Evolutionary conservation across 2,797 vertebrate species (phyloP), one percentile per base, ranked within the genome.

Genomic region (Paguma larvata): DNA sequence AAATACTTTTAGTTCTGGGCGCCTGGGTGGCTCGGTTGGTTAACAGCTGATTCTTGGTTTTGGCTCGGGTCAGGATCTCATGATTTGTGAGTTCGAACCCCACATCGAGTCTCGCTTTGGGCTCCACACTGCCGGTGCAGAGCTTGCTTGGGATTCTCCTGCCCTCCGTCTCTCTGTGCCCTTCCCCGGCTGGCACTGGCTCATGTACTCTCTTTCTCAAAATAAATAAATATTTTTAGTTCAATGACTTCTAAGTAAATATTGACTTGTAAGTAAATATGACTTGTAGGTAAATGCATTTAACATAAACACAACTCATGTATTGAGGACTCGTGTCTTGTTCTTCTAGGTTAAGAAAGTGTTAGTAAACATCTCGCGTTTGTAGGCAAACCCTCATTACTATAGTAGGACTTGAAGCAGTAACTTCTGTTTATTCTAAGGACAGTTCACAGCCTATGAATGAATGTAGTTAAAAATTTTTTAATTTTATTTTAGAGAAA

Each of bases 241-340:
- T 96, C 41, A 79, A 38, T 88, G 78, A 85, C 41, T 44, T 84
- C 78, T 75, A 75, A 48, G 13, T 75, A 75, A 32, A 48, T 48
- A 75, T 48, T 75, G 44, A 32, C 73, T 75, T 32, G 27, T 73
- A 75, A 75, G 72, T 75, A 30, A 75, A 75, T 30, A 75, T 75
- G 72, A 46, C 41, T 75, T 75, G 27, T 75, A 75, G 46, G 44
- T 48, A 30, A 48, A 75, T 30, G 15, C 32, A 91, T 78, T 90
- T 78, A 87, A 95, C 53, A 93, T 38, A 65, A 89, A 85, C n/a
- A 96, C 51, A 38, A 62, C 65, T 46, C 94, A 21, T 88, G 62
- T 65, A 5, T 85, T 93, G 89, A 77, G 14, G 84, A 77, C 41
- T 75, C 68, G 6, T 88, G 30, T 65, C 51, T 53, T 51, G 1